Conservation (phyloP, 2,797 vertebrate species). For the Arnoldichthys spilopterus region DNA sequence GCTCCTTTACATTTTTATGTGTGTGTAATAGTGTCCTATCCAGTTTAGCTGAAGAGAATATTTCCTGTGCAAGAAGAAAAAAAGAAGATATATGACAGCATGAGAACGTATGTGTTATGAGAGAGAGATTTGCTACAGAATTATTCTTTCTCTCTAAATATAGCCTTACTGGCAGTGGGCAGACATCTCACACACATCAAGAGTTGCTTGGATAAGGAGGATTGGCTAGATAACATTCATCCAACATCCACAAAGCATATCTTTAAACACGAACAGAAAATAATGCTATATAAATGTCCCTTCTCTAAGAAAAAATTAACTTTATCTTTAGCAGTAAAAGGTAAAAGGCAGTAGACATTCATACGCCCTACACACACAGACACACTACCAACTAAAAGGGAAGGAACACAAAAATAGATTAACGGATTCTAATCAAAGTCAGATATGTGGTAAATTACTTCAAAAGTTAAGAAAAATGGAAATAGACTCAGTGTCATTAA, state of each 20-base stretch:
- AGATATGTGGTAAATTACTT: conserved; percentile 22
- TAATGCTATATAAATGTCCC: conserved; percentile 21
- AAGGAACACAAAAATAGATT: not conserved
- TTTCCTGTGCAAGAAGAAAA: conserved; percentile 15
- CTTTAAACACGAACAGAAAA: conserved; percentile 19
- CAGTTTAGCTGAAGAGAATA: conserved; percentile 12
- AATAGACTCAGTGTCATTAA: not conserved
- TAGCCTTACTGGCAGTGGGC: not conserved
- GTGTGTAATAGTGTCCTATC: conserved; percentile 10
- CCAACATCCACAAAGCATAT: conserved; percentile 7
- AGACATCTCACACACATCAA: conserved; percentile 7
- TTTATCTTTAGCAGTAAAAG: not conserved
- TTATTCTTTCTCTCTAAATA: conserved; percentile 17
- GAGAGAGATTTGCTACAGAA: conserved; percentile 24
- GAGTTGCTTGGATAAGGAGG: conserved; percentile 12
- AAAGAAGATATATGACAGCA: not conserved
- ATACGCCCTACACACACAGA: not conserved
- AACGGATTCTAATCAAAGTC: not conserved
- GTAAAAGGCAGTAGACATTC: conserved; percentile 17
- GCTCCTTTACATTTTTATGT: conserved; percentile 8
- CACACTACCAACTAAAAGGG: not conserved
- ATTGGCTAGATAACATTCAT: not conserved
- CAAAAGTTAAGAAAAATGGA: not conserved
- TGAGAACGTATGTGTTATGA: conserved; percentile 11
- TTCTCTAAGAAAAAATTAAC: conserved; percentile 22